Conservation (phyloP, 2,113 vertebrate species). For the Ahaetulla prasina region DNA sequence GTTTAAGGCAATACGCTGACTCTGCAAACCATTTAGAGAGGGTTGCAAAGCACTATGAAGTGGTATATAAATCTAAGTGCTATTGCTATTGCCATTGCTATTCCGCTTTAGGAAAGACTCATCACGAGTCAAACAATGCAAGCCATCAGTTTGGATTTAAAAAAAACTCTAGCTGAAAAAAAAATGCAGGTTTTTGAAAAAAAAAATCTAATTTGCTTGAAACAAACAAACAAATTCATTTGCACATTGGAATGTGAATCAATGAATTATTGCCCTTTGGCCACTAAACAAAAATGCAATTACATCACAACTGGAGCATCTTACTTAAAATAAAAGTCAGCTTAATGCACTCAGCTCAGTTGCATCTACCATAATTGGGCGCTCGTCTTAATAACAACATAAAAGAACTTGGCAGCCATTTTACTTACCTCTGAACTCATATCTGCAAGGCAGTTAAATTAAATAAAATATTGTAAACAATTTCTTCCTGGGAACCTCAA, state of each 20-base stretch:
- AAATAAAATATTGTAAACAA: not conserved
- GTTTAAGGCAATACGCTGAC: no score
- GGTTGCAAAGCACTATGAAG: no score
- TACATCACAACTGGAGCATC: not conserved
- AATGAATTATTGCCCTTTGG: not conserved
- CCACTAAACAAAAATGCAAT: not conserved
- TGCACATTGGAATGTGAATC: not conserved
- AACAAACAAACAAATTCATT: not conserved
- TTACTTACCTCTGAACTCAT: not conserved
- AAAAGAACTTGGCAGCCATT: not conserved
- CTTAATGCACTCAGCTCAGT: not conserved
- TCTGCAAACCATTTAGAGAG: no score
- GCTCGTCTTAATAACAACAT: not conserved
- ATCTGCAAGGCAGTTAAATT: not conserved
- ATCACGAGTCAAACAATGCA: not conserved
- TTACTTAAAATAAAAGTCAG: not conserved
- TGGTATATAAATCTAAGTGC: no score
- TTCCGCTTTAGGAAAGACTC: not conserved
- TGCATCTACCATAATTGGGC: not conserved
- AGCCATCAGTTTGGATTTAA: not conserved
- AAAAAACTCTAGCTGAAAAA: not conserved
- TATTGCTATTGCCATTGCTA: no score
- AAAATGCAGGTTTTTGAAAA: not conserved
- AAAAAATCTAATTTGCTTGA: not conserved
- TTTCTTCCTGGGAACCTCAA: not conserved